Conservation (phyloP, 2,113 vertebrate species). For the Lontra canadensis region DNA sequence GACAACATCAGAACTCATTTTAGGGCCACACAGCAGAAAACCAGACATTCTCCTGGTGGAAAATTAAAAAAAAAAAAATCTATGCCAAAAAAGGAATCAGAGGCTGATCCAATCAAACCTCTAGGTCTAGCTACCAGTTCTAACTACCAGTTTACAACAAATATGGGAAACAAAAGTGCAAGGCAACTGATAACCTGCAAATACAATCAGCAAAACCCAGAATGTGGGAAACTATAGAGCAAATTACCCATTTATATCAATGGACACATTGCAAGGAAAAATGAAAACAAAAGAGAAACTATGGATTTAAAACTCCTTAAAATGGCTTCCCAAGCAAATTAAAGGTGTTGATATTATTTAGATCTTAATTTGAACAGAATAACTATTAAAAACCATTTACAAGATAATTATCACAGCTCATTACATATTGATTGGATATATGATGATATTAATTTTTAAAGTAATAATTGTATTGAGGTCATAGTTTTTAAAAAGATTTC, state of each 20-base stretch:
- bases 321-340: background rate
- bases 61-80: background rate
- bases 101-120: background rate
- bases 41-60: background rate
- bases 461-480: background rate
- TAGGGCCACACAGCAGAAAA: background rate
- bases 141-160: background rate
- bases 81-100: background rate
- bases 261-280: background rate
- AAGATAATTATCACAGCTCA: background rate
- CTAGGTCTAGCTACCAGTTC: background rate
- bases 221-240: background rate
- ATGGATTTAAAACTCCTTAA: background rate
- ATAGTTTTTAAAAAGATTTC: background rate
- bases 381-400: background rate
- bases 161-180: background rate
- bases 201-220: background rate
- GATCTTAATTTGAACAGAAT: background rate
- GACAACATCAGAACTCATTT: background rate
- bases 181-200: background rate
- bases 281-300: background rate
- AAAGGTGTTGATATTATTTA: background rate
- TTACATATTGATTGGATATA: background rate
- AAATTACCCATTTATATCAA: background rate
- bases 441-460: background rate